Evolutionary conservation across 2,888 invertebrate genomes (phyloP).

Genomic region (Apamea monoglypha): DNA sequence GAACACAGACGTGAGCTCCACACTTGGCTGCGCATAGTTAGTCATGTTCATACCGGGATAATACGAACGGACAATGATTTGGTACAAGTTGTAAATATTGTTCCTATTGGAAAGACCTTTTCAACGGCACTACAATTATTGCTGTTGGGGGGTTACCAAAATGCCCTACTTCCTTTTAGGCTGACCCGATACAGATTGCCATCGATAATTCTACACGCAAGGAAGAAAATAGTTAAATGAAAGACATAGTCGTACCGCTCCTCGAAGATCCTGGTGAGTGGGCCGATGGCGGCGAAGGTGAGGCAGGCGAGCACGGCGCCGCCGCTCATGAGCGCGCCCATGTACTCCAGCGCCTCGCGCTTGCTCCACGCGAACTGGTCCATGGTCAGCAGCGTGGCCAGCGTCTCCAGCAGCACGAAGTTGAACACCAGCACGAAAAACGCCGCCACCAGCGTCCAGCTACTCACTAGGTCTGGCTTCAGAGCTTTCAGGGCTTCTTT

Average conservation of each 20-base stretch:
- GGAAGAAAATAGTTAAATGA: not conserved
- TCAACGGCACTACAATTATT: no score
- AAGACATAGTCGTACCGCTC: conserved; percentile 89
- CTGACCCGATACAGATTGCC: not conserved
- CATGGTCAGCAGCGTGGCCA: conserved; percentile 96
- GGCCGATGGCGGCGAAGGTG: conserved; percentile 93
- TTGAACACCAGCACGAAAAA: conserved; percentile 96
- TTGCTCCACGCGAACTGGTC: conserved; percentile 97
- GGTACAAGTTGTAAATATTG: no score
- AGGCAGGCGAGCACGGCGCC: conserved; percentile 94
- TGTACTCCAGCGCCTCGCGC: conserved; percentile 93
- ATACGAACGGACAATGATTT: no score
- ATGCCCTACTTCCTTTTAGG: not conserved
- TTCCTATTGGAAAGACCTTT: no score
- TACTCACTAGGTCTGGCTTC: conserved; percentile 94
- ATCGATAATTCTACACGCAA: not conserved
- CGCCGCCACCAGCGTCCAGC: conserved; percentile 94
- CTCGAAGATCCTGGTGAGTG: conserved; percentile 93
- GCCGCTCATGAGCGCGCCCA: conserved; percentile 95
- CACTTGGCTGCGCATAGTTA: no score
- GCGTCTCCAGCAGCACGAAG: conserved; percentile 96
- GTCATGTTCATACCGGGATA: no score
- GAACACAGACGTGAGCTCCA: no score
- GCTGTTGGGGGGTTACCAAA: no score
- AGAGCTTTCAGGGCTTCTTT: conserved; percentile 92